phyloP scores from a whole-genome alignment of 2,888 invertebrate genomes.

The Athalia cordata region DNA sequence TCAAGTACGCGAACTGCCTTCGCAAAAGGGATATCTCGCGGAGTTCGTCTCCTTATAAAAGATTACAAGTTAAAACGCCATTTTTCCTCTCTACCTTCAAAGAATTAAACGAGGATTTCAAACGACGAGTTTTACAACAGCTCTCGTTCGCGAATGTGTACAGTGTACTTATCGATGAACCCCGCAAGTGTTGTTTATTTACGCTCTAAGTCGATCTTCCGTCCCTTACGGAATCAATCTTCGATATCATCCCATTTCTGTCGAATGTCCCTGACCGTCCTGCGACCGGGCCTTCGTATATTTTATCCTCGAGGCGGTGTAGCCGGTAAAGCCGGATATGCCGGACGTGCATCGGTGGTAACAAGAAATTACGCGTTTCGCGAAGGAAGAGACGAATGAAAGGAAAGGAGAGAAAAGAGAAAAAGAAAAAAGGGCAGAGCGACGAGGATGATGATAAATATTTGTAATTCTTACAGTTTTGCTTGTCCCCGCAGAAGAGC shows the following conservation, averaged over 20 bases:
- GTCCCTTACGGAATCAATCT: neutral
- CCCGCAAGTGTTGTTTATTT: slow-evolving; percentile 36
- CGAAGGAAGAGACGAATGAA: too few species aligned
- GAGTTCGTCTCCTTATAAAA: neutral
- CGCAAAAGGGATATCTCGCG: slow-evolving; percentile 1
- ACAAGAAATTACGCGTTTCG: neutral
- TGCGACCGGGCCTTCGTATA: slow-evolving; percentile 20
- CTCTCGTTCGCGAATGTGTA: too few species aligned
- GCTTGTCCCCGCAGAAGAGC: slow-evolving; percentile 80
- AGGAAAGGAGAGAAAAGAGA: too few species aligned
- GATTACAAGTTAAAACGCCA: too few species aligned
- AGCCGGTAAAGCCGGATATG: slow-evolving; percentile 37
- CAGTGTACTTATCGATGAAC: too few species aligned
- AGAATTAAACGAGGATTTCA: neutral
- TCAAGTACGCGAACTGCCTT: slow-evolving; percentile 30
- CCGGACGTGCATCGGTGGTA: slow-evolving; percentile 2
- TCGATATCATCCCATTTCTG: slow-evolving; percentile 11
- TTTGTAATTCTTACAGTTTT: slow-evolving; percentile 78
- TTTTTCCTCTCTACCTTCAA: too few species aligned
- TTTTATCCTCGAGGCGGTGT: slow-evolving; percentile 26
- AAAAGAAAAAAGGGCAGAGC: too few species aligned
- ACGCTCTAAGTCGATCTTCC: slow-evolving; percentile 22
- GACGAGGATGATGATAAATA: too few species aligned
- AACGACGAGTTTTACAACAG: too few species aligned
- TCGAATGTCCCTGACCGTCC: slow-evolving; percentile 35